phyloP scores from a whole-genome alignment of 1,140 invertebrate species.

The Dryas iulia region DNA sequence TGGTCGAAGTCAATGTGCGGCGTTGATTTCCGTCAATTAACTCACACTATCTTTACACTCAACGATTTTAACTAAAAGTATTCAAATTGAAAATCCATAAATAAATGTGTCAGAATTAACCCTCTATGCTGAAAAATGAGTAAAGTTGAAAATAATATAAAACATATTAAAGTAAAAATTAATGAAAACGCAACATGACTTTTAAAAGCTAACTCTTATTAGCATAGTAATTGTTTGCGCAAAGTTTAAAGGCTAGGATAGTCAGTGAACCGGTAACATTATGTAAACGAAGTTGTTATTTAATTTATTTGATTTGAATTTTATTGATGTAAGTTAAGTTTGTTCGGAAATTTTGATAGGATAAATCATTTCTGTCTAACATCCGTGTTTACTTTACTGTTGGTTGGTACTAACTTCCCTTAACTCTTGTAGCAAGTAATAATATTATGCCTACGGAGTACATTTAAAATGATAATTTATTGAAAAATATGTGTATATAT shows the following conservation, averaged over 20 bases:
- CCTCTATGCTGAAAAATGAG: too few species aligned
- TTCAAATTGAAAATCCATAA: too few species aligned
- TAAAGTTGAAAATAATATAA: too few species aligned
- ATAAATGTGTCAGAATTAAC: too few species aligned
- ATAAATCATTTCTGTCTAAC: constrained; percentile 3
- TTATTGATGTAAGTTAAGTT: constrained; percentile 14
- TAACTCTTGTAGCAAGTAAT: background rate
- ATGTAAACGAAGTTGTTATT: background rate
- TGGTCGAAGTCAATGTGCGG: too few species aligned
- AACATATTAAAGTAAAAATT: too few species aligned
- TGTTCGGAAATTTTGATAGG: constrained; percentile 12
- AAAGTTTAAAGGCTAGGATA: background rate
- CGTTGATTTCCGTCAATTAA: too few species aligned
- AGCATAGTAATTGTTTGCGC: background rate
- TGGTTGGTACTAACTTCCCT: constrained; percentile 1
- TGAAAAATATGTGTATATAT: too few species aligned
- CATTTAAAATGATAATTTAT: background rate
- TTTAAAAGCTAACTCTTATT: background rate
- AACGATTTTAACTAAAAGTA: too few species aligned
- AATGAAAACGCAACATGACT: background rate
- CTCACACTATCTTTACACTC: too few species aligned
- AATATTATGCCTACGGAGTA: background rate
- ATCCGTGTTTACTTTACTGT: constrained; percentile 7
- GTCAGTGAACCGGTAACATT: background rate
- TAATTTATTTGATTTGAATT: background rate